Conservation (phyloP, 2,113 vertebrate species). For the Dendropsophus ebraccatus region DNA sequence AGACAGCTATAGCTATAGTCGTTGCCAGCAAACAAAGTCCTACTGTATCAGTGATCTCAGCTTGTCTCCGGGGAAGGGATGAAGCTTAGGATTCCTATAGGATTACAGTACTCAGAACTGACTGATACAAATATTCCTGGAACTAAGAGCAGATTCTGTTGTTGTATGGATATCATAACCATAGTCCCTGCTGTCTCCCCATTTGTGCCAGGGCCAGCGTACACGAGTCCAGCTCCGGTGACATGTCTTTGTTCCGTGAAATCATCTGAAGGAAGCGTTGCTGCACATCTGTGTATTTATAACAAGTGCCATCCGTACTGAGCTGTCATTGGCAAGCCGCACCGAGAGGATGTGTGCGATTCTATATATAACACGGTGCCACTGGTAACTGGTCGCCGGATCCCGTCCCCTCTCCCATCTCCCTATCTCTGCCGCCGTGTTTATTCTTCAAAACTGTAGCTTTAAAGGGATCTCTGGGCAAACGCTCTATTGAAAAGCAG, state of each 20-base stretch:
- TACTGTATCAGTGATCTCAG: too few relatives aligned
- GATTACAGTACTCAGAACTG: too few relatives aligned
- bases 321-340: slow-evolving; percentile 28
- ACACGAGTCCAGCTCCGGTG: background rate
- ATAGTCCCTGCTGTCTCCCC: background rate
- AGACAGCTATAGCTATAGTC: too few relatives aligned
- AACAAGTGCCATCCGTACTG: background rate
- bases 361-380: slow-evolving; percentile 32
- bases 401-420: slow-evolving; percentile 5
- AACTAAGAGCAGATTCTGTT: background rate
- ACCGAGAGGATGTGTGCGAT: slow-evolving; percentile 19
- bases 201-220: background rate
- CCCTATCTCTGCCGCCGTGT: background rate
- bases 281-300: slow-evolving; percentile 28
- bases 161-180: background rate
- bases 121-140: background rate
- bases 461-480: background rate
- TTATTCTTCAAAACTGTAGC: background rate
- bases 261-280: background rate
- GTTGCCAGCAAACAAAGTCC: too few relatives aligned
- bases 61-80: too few relatives aligned
- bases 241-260: background rate
- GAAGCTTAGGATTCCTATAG: too few relatives aligned
- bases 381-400: background rate
- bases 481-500: background rate